Conservation (phyloP, 2,888 invertebrate species). For the Lepidonotus clava region DNA sequence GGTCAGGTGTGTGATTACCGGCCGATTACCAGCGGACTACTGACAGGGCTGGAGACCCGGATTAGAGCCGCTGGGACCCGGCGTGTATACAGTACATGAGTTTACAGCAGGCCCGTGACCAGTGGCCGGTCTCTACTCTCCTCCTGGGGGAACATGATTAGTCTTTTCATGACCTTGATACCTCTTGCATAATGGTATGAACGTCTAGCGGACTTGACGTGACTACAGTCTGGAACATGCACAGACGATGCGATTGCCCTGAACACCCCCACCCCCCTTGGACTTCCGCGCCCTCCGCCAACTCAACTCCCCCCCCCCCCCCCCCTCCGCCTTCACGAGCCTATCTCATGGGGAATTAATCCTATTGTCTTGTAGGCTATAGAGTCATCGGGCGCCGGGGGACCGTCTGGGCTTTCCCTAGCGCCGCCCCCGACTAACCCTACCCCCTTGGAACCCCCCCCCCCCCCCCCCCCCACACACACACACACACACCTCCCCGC, state of each 20-base stretch:
- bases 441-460: neutral
- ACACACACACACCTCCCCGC: neutral
- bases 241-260: too few relatives aligned
- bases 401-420: neutral
- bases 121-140: too few relatives aligned
- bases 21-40: neutral
- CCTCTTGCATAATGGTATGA: too few relatives aligned
- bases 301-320: neutral
- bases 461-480: neutral
- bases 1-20: neutral
- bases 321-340: neutral
- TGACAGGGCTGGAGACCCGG: conserved; percentile 6
- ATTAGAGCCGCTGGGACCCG: neutral
- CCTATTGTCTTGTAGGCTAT: neutral
- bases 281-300: neutral
- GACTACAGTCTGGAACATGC: too few relatives aligned
- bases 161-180: too few relatives aligned
- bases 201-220: too few relatives aligned
- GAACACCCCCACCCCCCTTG: neutral
- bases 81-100: neutral
- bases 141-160: too few relatives aligned
- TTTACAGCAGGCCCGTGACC: too few relatives aligned
- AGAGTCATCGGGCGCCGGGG: neutral
- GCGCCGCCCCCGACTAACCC: neutral
- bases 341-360: neutral